phyloP scores from a whole-genome alignment of 1,140 invertebrate genomes.

The Tribolium madens region DNA sequence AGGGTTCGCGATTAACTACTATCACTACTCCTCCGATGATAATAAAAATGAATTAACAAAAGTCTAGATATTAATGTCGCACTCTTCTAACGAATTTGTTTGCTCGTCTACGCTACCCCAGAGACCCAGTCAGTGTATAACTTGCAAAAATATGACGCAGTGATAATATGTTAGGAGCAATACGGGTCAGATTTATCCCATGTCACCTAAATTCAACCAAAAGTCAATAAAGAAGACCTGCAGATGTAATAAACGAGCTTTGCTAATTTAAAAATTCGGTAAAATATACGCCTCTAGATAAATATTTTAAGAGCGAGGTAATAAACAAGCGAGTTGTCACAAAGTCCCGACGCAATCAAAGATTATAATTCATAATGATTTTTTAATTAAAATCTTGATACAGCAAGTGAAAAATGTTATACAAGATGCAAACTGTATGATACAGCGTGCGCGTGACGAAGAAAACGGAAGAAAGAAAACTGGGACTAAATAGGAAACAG shows the following conservation, averaged over 20 bases:
- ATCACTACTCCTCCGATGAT: conserved; percentile 60
- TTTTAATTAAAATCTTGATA: conserved; percentile 60
- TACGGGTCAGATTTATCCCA: neutral
- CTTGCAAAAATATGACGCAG: conserved; percentile 44
- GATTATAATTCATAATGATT: conserved; percentile 61
- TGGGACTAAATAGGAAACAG: conserved; percentile 36
- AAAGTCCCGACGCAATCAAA: conserved; percentile 47
- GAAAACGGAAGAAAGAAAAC: conserved; percentile 45
- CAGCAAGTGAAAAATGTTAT: conserved; percentile 57
- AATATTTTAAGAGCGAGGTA: conserved; percentile 42
- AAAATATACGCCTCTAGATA: conserved; percentile 17
- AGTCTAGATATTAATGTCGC: conserved; percentile 59
- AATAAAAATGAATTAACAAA: conserved; percentile 63
- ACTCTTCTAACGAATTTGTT: conserved; percentile 59
- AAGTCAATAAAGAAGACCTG: neutral
- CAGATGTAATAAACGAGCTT: neutral
- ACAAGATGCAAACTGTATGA: conserved; percentile 57
- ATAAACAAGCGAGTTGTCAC: conserved; percentile 53
- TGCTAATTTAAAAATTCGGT: conserved; percentile 19
- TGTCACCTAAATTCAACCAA: neutral
- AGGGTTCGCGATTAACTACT: conserved; percentile 51
- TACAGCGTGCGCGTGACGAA: conserved; percentile 50
- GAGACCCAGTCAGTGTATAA: conserved; percentile 51
- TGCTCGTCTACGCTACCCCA: conserved; percentile 54
- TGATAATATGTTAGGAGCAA: conserved; percentile 26